Base-by-base conservation (phyloP, 2,888 invertebrate genomes). In the Stictocephala bisonia region DNA sequence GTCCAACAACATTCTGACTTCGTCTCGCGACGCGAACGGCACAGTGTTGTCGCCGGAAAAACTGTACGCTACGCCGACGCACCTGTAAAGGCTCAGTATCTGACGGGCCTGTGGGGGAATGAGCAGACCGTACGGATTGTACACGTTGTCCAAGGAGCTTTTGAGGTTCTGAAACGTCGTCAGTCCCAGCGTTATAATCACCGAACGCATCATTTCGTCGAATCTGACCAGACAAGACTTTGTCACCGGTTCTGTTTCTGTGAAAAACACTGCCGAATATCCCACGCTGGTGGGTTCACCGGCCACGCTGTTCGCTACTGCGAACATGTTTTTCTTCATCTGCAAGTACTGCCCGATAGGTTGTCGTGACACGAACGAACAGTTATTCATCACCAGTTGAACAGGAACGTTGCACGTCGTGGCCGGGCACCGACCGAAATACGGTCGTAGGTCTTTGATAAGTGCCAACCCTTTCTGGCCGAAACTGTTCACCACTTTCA, bases 131-230 rank as follows among this genome's bases (percentile, higher is more conserved):
- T 4, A 2, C 11, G 29, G 56, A n/a, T 56, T 56, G 29, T 56
- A 56, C 3, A 56, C 6, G 29, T 56, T 56, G 29, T 56, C 56
- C 29, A 56, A n/a, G 2, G 27, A 27, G 4, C 2, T 13, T 27
- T 56, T 56, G 26, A 56, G 7, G 15, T 56, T 56, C 15, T 56
- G 56, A 18, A 56, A 56, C 3, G n/a, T 3, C 4, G 56, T 26
- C 3, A 56, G 56, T 6, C 29, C 29, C 13, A 7, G 4, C 29
- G 56, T 27, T 9, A 56, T 56, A 3, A 56, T 56, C 27, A 56
- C 56, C 27, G 56, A 56, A n/a, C 29, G 26, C 56, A 56, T 56
- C 56, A 56, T 56, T n/a, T 56, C 56, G 56, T 56, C 56, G n/a
- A 56, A n/a, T 27, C 56, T 3, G 2, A 56, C 29, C 2, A n/a